Evolutionary conservation across 2,797 vertebrate genomes (phyloP), one percentile per base, ranked within the genome.

Genomic region (Danionella dracula): DNA sequence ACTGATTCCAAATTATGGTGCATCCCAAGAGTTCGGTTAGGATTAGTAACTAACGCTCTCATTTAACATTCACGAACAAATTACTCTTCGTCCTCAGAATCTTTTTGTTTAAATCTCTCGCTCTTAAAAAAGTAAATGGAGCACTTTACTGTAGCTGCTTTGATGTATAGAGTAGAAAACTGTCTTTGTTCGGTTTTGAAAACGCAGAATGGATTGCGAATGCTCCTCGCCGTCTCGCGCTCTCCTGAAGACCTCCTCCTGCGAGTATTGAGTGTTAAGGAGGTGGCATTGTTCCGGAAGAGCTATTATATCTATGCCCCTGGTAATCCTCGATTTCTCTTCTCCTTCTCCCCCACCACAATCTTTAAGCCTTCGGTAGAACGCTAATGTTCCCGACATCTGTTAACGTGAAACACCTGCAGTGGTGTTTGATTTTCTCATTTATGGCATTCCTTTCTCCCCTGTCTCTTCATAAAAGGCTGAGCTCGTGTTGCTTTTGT

Each of bases 241-340:
- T 19, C 46, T 56, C 68, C 76, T 63, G 77, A 70, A 35, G 72
- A 66, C 73, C 66, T 69, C 55, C 66, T 64, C 62, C 73, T 72
- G 70, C 68, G 46, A 74, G 46, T 44, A 63, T 37, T 64, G 17
- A 62, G 50, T 21, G 42, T 65, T 44, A 42, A 71, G 7, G 10
- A 49, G 71, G 35, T 15, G 35, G 34, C 23, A 70, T 61, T 66
- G 51, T 66, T 72, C 70, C 31, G 40, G 65, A 70, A 68, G 48
- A 60, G 58, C 55, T 59, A 49, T 70, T 69, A 66, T 72, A 49
- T 75, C 64, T 54, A 46, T 63, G 67, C 66, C 38, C 63, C 68
- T 63, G 51, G 62, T 66, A 66, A 66, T 66, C 62, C 51, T 12
- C 62, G 45, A 66, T 55, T 66, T 11, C 62, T 55, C 27, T 55